phyloP scores from a whole-genome alignment of 2,888 invertebrate species.

The Idaea biselata region DNA sequence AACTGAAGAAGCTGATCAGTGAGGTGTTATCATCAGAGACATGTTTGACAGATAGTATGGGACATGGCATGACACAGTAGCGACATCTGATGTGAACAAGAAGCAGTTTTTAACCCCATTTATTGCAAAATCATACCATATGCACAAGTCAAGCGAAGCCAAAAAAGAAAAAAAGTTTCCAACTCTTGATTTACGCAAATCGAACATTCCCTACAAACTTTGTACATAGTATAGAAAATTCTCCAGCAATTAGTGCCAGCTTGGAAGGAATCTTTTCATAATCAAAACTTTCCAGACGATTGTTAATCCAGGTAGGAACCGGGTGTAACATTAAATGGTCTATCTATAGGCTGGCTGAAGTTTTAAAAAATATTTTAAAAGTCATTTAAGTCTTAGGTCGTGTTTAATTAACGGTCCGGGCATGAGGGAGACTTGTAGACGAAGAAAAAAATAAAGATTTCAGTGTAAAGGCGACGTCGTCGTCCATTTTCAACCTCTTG shows the following conservation, averaged over 20 bases:
- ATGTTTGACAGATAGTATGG: too few species aligned
- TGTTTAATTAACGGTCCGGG: slow-evolving; percentile 6
- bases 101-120: too few species aligned
- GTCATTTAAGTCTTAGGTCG: slow-evolving; percentile 4
- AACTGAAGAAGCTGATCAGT: too few species aligned
- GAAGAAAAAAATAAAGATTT: slow-evolving; percentile 1
- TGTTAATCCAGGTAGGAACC: slow-evolving; percentile 51
- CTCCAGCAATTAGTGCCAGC: slow-evolving; percentile 18
- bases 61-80: too few species aligned
- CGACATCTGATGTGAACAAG: too few species aligned
- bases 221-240: slow-evolving; percentile 3
- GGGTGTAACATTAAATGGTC: background rate
- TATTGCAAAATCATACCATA: background rate
- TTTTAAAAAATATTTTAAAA: background rate
- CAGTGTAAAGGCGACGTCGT: background rate
- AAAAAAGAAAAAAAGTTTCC: background rate
- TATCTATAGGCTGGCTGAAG: background rate
- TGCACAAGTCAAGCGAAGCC: slow-evolving; percentile 8
- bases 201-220: slow-evolving; percentile 33
- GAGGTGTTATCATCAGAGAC: too few species aligned
- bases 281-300: slow-evolving; percentile 64
- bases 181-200: slow-evolving; percentile 20
- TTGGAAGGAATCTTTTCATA: slow-evolving; percentile 31
- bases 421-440: slow-evolving; percentile 1
- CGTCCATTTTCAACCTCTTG: background rate